A percentile compares a stretch with the other conserved stretches of the same genome.
These are phyloP conservation scores for Paguma larvata DNA, from an alignment of 2,797 vertebrate genomes.

Conservation along the genomic window DNA sequence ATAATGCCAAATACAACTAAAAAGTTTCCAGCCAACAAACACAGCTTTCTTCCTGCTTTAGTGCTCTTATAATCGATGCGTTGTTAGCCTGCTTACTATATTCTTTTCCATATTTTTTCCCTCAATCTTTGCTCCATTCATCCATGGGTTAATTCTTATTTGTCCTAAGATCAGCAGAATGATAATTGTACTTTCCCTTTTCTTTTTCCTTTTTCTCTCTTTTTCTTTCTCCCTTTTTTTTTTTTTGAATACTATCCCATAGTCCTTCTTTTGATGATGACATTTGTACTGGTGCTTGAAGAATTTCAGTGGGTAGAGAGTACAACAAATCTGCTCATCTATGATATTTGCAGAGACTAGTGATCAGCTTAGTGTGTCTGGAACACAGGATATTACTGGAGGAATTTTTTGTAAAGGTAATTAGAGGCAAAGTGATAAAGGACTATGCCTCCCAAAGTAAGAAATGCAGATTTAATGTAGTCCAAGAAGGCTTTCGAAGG, in stretches of 20 bases:
- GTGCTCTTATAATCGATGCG: background rate
- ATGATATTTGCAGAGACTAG: background rate
- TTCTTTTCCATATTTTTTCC: background rate
- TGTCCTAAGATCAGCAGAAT: background rate
- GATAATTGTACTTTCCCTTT: background rate
- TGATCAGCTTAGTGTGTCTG: background rate
- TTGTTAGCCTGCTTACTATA: background rate
- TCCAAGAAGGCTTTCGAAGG: background rate
- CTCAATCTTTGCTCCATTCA: background rate
- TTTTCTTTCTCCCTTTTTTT: background rate
- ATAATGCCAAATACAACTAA: background rate
- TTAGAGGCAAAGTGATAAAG: slow-evolving; percentile 12
- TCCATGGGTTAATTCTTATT: background rate
- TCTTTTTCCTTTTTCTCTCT: background rate
- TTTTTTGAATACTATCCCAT: background rate
- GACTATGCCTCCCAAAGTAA: background rate
- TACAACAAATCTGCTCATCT: background rate
- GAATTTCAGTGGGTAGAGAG: background rate
- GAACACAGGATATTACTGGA: slow-evolving; percentile 14
- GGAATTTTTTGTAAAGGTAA: background rate
- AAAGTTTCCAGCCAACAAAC: background rate
- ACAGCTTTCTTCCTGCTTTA: background rate
- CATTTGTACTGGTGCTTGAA: background rate
- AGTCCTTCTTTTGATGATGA: background rate
- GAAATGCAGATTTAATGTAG: background rate